Conservation (phyloP, 2,113 vertebrate genomes). For the Proteles cristata region DNA sequence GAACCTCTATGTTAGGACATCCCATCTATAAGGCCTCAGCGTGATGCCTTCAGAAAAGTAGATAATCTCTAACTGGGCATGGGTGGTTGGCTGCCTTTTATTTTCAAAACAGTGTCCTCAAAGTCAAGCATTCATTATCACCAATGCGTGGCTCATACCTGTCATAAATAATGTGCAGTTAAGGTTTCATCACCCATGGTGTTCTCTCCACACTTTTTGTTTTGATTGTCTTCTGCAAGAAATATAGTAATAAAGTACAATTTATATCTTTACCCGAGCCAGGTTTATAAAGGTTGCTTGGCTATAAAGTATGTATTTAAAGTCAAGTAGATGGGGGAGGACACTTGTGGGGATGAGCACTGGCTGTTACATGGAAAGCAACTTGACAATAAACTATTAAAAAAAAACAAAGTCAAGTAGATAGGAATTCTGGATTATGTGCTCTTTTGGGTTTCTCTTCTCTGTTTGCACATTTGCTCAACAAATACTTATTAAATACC, state of each 20-base stretch:
- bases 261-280: constrained; percentile 71
- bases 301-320: constrained; percentile 50
- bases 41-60: background rate
- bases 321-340: constrained; percentile 44
- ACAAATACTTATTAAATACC: constrained; percentile 37
- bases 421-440: constrained; percentile 63
- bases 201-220: constrained; percentile 73
- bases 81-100: background rate
- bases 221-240: constrained; percentile 69
- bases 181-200: constrained; percentile 68
- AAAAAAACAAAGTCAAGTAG: constrained; percentile 40
- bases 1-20: constrained; percentile 35
- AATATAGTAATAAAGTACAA: constrained; percentile 60
- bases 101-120: constrained; percentile 17
- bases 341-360: too few relatives aligned
- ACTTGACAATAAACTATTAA: too few relatives aligned
- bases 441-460: constrained; percentile 51
- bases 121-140: background rate
- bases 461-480: constrained; percentile 51
- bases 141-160: constrained; percentile 8
- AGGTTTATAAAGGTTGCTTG: constrained; percentile 28
- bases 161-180: constrained; percentile 62
- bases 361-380: too few relatives aligned
- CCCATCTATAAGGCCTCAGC: background rate
- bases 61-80: background rate